Evolutionary conservation across 1,140 invertebrate species (phyloP).

Genomic region (Drosophila serrata): DNA sequence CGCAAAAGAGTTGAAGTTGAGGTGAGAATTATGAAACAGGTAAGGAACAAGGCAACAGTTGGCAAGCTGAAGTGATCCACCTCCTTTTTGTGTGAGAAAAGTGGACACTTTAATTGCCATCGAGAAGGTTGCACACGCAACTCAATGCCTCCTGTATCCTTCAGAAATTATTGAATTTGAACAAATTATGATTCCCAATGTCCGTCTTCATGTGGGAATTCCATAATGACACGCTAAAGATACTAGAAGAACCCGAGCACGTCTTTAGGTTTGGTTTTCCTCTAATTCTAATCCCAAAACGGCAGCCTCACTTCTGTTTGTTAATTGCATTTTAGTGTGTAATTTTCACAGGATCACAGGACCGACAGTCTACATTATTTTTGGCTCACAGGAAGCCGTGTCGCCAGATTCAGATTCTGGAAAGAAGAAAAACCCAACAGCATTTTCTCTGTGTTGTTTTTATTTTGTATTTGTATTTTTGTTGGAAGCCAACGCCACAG

Average conservation of each 20-base stretch:
- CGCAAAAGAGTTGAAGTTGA: constrained; percentile 35
- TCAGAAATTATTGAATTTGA: constrained; percentile 48
- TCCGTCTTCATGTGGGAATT: constrained; percentile 46
- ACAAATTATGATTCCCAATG: constrained; percentile 54
- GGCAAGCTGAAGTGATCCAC: neutral
- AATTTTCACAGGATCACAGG: constrained; percentile 76
- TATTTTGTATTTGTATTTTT: neutral
- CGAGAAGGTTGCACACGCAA: constrained; percentile 66
- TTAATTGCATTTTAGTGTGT: constrained; percentile 79
- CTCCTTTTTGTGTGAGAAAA: constrained; percentile 2
- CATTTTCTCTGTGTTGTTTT: neutral
- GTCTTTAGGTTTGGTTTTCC: constrained; percentile 11
- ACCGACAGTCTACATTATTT: neutral
- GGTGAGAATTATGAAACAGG: constrained; percentile 54
- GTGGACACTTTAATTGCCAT: constrained; percentile 67
- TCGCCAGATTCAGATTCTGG: constrained; percentile 15
- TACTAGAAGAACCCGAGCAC: neutral
- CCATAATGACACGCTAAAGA: constrained; percentile 59
- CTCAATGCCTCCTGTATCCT: neutral
- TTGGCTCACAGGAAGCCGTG: constrained; percentile 65
- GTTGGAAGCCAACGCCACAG: constrained; percentile 14
- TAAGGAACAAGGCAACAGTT: constrained; percentile 8
- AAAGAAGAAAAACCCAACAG: neutral
- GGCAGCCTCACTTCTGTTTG: constrained; percentile 81
- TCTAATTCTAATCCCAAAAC: constrained; percentile 60